Conservation (phyloP, 2,888 invertebrate species). For the Microchrysa polita region DNA sequence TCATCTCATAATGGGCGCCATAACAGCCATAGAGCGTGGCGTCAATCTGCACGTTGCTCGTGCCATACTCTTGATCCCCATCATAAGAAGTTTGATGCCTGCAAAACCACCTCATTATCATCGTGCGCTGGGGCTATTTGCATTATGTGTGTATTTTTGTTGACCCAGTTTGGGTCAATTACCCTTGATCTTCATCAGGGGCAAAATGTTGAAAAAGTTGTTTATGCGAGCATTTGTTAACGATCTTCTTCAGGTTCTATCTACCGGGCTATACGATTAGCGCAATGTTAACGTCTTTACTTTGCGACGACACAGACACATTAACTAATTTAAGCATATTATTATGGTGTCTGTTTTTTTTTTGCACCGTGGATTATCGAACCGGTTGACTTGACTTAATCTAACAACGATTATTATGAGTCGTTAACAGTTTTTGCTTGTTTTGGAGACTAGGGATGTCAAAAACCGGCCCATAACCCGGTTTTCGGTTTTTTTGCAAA, state of each 20-base stretch:
- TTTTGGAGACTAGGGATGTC: no score
- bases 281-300: not conserved
- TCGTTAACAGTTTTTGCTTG: not conserved
- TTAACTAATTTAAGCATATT: conserved; percentile 8
- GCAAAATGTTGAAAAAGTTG: conserved; percentile 14
- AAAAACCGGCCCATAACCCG: no score
- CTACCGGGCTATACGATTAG: not conserved
- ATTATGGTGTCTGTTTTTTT: not conserved
- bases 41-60: conserved; percentile 10
- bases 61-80: conserved; percentile 28
- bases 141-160: conserved; percentile 10
- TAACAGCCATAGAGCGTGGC: not conserved
- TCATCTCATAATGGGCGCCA: conserved; percentile 14
- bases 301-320: not conserved
- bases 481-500: no score
- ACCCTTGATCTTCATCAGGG: conserved; percentile 36
- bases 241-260: conserved; percentile 16
- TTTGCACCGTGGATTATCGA: not conserved
- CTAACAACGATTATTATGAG: not conserved
- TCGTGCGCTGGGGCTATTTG: not conserved
- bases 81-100: not conserved
- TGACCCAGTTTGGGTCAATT: conserved; percentile 37
- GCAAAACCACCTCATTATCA: conserved; percentile 20
- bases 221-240: conserved; percentile 13
- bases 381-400: not conserved